These are phyloP conservation scores for Epirrhoe alternata DNA, from an alignment of 2,888 invertebrate genomes.

Conservation along the genomic window DNA sequence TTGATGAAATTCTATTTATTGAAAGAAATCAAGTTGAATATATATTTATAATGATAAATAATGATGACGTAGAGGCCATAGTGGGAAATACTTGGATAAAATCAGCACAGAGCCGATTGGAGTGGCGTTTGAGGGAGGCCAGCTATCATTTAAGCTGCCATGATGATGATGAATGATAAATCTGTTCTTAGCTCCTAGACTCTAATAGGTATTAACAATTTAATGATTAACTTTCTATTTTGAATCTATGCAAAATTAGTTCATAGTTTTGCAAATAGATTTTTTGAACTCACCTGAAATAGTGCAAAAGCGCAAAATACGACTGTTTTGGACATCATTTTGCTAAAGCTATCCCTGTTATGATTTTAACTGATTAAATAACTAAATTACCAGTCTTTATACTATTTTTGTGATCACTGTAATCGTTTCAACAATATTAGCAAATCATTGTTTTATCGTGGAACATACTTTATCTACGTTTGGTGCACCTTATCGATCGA, in stretches of 20 bases:
- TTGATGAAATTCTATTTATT: neutral
- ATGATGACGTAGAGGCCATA: too few species aligned
- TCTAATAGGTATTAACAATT: too few species aligned
- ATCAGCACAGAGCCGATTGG: too few species aligned
- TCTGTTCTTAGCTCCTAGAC: too few species aligned
- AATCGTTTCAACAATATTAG: conserved; percentile 16
- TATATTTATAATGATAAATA: too few species aligned
- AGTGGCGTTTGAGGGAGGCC: too few species aligned
- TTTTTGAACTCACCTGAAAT: conserved; percentile 29
- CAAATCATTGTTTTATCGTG: conserved; percentile 11
- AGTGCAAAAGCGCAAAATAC: conserved; percentile 26
- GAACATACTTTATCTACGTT: conserved; percentile 22
- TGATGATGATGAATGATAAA: too few species aligned
- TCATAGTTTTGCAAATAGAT: neutral
- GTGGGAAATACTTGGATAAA: too few species aligned
- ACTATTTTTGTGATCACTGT: conserved; percentile 3
- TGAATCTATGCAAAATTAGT: neutral
- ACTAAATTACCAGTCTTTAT: conserved; percentile 16
- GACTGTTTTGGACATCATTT: conserved; percentile 21
- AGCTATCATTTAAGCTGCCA: too few species aligned
- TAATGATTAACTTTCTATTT: too few species aligned
- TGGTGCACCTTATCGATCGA: conserved; percentile 18
- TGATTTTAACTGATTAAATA: conserved; percentile 12
- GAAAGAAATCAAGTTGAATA: neutral
- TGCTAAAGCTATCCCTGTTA: neutral